Base-by-base conservation (phyloP, 2,888 invertebrate genomes). In the Tupiocoris notatus region DNA sequence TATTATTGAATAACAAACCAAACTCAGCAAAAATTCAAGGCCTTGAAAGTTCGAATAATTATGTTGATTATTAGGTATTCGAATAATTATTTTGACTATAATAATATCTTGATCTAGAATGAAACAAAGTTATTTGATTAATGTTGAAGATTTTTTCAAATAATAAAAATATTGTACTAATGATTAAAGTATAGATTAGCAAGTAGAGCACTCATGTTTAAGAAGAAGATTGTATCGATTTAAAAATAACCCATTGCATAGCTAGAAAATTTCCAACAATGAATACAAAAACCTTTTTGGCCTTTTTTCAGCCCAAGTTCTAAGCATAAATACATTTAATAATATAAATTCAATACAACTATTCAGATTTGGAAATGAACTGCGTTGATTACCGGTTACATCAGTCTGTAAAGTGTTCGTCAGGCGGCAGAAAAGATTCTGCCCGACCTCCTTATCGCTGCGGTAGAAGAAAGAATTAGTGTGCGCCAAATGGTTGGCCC, bases 401-500 rank as follows among this genome's bases (percentile, higher is more conserved):
- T 92, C 92, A 56, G 88, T 88, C 80, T 90, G 89, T 67, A 90
- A 83, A 0, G 87, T 88, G 83, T 89, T 89, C 58, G 89, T 88
- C 1, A 90, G 90, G 77, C 91, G 86, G 84, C 91, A 92, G 83
- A 92, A 92, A 62, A 93, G 85, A 84, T 92, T 93, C 84, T 93
- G 92, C 0, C 93, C 94, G 25, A 92, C 89, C 81, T 90, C 90
- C 67, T 89, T 88, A 83, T 92, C 91, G 83, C 90, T 90, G 77
- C 85, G 84, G 84, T 92, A 91, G 84, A 89, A 89, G 85, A 94
- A 92, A 81, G 89, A 89, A 83, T 92, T 91, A 1, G 90, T 91
- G 83, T 92, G 91, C 16, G 93, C 93, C 81, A 94, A 85, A 82
- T 93, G 91, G 84, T 94, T 94, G 2, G 94, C 94, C 94, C 94